Base-by-base conservation (phyloP, 2,888 invertebrate genomes). In the Troides aeacus region DNA sequence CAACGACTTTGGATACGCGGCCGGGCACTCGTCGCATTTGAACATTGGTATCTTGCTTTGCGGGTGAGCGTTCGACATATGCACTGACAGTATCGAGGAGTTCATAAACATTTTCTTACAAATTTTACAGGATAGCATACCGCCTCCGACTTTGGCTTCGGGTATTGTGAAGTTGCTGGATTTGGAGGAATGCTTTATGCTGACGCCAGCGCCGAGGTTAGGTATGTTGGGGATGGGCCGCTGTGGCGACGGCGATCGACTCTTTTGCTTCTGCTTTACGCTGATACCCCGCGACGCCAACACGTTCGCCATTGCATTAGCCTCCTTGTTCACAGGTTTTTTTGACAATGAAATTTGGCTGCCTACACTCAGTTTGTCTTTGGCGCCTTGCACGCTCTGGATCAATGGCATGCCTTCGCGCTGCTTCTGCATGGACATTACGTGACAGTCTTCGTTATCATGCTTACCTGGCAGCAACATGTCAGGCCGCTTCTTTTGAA, bases 261-360 rank as follows among this genome's bases (percentile, higher is more conserved):
- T 85, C 77, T 92, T 94, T 39, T 94, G 93, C 62, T 95, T 95
- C 59, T 94, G 94, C 62, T 96, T 96, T 0, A 97, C 94, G 53
- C 96, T 96, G 68, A 97, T 96, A 2, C 96, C 96, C 72, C 96
- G 90, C 8, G 95, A 95, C 4, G 96, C 96, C 71, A 97, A 84
- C 70, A 96, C 95, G 80, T 95, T 95, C 0, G 96, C 96, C 78
- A 97, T 96, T 0, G 95, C 95, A 78, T 94, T 95, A 0, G 96
- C 95, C 81, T 96, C 95, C 57, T 94, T 94, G 77, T 95, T 95
- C 64, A 94, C 94, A 2, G 90, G 87, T 75, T 93, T 92, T 75
- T 94, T 94, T 53, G 95, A 95, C 74, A 96, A 89, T 2, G 96
- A 96, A 72, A 96, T 95, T 71, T 95, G 95, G 78, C 95, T 95